These are phyloP conservation scores for Oryzias dopingdopingensis DNA, from an alignment of 2,797 vertebrate genomes.

Conservation along the genomic window DNA sequence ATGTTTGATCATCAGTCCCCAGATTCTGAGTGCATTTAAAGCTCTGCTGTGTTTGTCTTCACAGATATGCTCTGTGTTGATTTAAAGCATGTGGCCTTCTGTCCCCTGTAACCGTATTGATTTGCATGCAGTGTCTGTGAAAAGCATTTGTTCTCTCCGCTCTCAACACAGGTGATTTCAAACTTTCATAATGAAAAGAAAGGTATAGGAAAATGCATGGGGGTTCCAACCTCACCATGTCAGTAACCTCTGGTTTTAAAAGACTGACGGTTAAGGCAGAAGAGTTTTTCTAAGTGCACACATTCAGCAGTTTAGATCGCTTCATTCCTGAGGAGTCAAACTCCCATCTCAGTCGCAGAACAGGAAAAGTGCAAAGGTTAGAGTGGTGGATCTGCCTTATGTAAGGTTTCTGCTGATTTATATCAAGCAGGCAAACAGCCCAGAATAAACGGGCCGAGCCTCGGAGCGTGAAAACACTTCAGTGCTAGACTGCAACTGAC, in stretches of 20 bases:
- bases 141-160: conserved; percentile 24
- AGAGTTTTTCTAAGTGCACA: not conserved
- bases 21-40: not conserved
- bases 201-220: conserved; percentile 7
- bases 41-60: not conserved
- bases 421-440: not conserved
- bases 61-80: not conserved
- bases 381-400: not conserved
- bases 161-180: conserved; percentile 21
- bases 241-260: too few species aligned
- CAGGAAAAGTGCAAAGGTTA: conserved; percentile 41
- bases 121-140: conserved; percentile 42
- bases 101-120: conserved; percentile 4
- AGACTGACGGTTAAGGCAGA: not conserved
- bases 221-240: not conserved
- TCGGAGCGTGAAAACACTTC: conserved; percentile 15
- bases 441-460: conserved; percentile 10
- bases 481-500: conserved; percentile 2
- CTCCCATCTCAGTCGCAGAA: conserved; percentile 27
- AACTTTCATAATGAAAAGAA: not conserved
- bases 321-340: conserved; percentile 13
- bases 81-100: not conserved
- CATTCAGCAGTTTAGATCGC: conserved; percentile 14
- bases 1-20: not conserved
- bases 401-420: conserved; percentile 3